Conservation (phyloP, 2,888 invertebrate genomes). For the Macropis europaea region DNA sequence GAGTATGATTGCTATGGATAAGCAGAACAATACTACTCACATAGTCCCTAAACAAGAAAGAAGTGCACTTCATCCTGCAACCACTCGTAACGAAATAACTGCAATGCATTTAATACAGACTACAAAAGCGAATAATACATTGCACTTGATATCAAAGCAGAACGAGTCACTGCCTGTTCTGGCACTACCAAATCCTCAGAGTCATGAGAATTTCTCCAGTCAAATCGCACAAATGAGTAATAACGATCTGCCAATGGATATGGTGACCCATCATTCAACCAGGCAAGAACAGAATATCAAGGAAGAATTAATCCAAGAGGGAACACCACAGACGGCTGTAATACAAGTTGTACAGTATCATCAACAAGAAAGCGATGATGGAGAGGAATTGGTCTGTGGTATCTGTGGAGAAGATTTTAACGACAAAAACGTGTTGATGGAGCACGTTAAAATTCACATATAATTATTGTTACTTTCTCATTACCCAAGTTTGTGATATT, state of each 20-base stretch:
- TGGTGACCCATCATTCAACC: constrained; percentile 50
- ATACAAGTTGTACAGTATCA: constrained; percentile 65
- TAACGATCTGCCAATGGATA: constrained; percentile 56
- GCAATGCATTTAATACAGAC: constrained; percentile 68
- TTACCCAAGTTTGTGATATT: constrained; percentile 62
- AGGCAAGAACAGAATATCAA: constrained; percentile 42
- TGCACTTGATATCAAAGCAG: constrained; percentile 74
- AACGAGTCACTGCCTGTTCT: constrained; percentile 72
- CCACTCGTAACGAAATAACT: constrained; percentile 57
- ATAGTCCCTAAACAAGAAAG: constrained; percentile 42
- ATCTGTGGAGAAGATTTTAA: constrained; percentile 78
- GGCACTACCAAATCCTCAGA: constrained; percentile 71
- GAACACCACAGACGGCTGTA: constrained; percentile 53
- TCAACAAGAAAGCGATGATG: constrained; percentile 67
- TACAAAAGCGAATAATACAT: constrained; percentile 66
- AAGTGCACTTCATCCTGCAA: constrained; percentile 44
- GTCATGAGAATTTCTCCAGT: constrained; percentile 70
- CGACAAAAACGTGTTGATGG: constrained; percentile 75
- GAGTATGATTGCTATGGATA: constrained; percentile 56
- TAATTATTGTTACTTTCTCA: constrained; percentile 63
- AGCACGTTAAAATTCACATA: constrained; percentile 78
- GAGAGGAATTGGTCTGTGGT: constrained; percentile 74
- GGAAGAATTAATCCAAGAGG: constrained; percentile 54
- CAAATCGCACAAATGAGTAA: constrained; percentile 66
- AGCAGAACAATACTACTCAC: constrained; percentile 39